Percentiles rank a stretch among this genome's conserved stretches.
phyloP scores from a whole-genome alignment of 2,888 invertebrate species.

The Rutpela maculata region DNA sequence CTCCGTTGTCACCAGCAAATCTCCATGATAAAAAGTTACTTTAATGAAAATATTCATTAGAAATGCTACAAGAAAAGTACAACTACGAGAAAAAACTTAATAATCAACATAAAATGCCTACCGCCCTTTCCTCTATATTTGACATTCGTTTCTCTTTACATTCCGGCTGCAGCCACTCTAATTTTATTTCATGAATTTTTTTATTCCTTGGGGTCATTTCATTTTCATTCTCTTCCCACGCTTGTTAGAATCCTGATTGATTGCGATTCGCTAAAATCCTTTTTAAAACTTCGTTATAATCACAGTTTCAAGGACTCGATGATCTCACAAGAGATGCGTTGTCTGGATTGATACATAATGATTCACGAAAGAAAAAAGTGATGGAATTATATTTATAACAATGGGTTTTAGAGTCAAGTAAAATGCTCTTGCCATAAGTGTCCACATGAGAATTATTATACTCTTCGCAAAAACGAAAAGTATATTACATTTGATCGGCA shows the following conservation, averaged over 20 bases:
- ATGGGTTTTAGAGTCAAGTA: too few species aligned
- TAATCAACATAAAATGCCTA: neutral
- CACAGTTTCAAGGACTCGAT: too few species aligned
- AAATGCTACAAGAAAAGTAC: neutral
- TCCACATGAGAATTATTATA: too few species aligned
- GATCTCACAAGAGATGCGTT: too few species aligned
- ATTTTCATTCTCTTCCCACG: conserved; percentile 19
- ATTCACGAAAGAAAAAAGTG: too few species aligned
- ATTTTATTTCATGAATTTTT: conserved; percentile 13
- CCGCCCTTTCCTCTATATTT: neutral
- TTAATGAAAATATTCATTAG: neutral
- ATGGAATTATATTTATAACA: too few species aligned
- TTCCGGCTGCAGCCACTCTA: neutral
- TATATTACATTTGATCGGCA: too few species aligned
- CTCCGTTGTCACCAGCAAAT: conserved; percentile 1
- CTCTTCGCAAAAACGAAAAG: too few species aligned
- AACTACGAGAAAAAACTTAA: neutral
- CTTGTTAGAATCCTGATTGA: conserved; percentile 18
- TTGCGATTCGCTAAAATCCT: neutral
- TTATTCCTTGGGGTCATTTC: conserved; percentile 5
- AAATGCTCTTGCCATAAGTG: too few species aligned
- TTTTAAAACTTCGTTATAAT: too few species aligned
- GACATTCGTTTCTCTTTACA: neutral
- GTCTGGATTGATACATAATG: too few species aligned
- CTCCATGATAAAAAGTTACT: neutral